A percentile compares a stretch with the other conserved stretches of the same genome.
phyloP scores from a whole-genome alignment of 1,140 invertebrate genomes.

The Heliconius hewitsoni region DNA sequence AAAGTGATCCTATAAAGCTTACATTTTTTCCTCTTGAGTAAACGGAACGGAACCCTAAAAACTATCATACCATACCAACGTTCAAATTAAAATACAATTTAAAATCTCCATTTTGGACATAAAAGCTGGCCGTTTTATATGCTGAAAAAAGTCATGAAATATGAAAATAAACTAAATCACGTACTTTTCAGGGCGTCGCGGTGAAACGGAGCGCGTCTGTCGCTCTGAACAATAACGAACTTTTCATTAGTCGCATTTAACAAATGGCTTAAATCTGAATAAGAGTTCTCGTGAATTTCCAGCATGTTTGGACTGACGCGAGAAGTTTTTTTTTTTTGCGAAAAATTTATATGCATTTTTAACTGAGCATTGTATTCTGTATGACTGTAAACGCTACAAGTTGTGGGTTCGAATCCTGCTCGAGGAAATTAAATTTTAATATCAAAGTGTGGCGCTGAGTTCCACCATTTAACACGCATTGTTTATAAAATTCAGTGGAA shows the following conservation, averaged over 20 bases:
- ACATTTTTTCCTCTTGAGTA: no score
- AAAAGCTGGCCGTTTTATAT: neutral
- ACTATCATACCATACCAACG: neutral
- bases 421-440: no score
- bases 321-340: neutral
- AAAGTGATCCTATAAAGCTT: no score
- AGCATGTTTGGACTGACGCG: neutral
- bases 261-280: constrained; percentile 14
- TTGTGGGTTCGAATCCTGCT: no score
- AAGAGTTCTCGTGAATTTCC: neutral
- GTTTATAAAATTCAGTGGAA: no score
- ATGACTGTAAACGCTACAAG: no score
- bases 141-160: constrained; percentile 7
- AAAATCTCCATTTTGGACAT: neutral
- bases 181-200: constrained; percentile 2
- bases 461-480: no score
- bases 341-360: neutral
- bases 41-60: neutral
- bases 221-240: constrained; percentile 8
- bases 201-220: constrained; percentile 9
- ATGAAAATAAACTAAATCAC: constrained; percentile 15
- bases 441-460: no score
- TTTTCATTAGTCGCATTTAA: constrained; percentile 15
- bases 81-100: constrained; percentile 5
- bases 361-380: neutral